phyloP scores from a whole-genome alignment of 2,797 vertebrate genomes.

The Falco columbarius region DNA sequence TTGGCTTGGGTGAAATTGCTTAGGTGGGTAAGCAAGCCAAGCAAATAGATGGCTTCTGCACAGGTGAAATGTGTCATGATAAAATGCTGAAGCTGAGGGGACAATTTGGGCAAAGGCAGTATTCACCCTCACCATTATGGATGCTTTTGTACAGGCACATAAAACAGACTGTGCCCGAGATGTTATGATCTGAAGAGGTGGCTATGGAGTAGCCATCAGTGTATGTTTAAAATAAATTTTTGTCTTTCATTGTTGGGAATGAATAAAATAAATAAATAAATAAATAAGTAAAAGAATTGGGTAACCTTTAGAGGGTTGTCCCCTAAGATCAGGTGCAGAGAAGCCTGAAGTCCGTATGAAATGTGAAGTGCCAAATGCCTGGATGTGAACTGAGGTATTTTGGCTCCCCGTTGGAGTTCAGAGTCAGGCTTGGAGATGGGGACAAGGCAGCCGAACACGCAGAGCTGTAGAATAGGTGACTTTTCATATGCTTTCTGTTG shows the following conservation, averaged over 20 bases:
- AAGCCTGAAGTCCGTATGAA: not conserved
- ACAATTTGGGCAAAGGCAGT: not conserved
- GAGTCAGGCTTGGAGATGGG: not conserved
- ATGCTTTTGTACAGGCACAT: not conserved
- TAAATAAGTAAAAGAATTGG: not conserved
- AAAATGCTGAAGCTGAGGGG: not conserved
- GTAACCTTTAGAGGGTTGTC: not conserved
- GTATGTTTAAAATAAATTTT: not conserved
- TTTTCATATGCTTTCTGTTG: not conserved
- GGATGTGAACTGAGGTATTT: not conserved
- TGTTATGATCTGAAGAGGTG: not conserved
- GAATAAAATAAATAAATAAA: too few species aligned
- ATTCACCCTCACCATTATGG: accelerated
- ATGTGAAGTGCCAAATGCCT: not conserved
- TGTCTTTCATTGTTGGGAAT: not conserved
- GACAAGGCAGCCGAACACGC: not conserved
- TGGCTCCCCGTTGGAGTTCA: not conserved
- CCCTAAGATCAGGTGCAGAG: not conserved
- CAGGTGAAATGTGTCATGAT: not conserved
- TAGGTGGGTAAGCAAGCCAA: not conserved
- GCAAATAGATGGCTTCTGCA: not conserved
- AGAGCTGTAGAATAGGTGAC: not conserved
- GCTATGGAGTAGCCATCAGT: not conserved
- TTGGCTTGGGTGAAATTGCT: not conserved
- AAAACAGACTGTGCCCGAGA: accelerated